Base-by-base conservation (phyloP, 37 sponge, comb jelly and placozoan genomes). In the Ephydatia muelleri region DNA sequence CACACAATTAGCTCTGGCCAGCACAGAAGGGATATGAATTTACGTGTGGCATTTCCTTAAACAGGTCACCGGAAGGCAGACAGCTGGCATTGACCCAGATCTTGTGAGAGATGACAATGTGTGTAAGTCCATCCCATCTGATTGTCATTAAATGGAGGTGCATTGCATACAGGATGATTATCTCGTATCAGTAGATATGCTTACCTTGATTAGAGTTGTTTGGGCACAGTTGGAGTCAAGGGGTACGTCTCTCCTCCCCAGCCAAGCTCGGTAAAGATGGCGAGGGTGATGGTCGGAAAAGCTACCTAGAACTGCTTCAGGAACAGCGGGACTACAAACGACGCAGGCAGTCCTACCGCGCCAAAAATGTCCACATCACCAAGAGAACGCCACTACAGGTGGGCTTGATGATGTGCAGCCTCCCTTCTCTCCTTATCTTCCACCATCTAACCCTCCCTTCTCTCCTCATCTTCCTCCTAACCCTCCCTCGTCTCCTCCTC, bases 291-390 rank as follows among this genome's bases (percentile, higher is more conserved):
- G 40, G 26, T 12, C 34, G 70, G 72, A 79, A 48, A 71, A 77
- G 39, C 12, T 75, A 76, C 49, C 73, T 88, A 4, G 87, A 91
- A 72, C 48, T 38, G 81, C 70, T 94, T 23, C 87, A 91, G 33
- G 81, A 83, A 48, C 43, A 87, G 84, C 86, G 95, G 32, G 89
- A 94, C 79, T 79, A 85, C 57, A 88, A 79, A 81, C 78, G 95
- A 68, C 72, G 95, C 31, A 68, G 95, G 27, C 93, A 91, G 72
- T 82, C 75, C 19, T 94, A 94, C 66, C 70, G 92, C 36, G 93
- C 93, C 23, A 88, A 85, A 80, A 92, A 92, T 75, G 93, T 92
- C 23, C 93, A 88, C 83, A 92, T 92, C 83, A 92, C 93, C 22
- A 73, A 67, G 73, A 72, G 80, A 66, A 84, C 85, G 0, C 64